Percentiles rank a stretch among this genome's conserved stretches.
Evolutionary conservation across 1,140 invertebrate species (phyloP).

Genomic region (Mylabris phalerata): DNA sequence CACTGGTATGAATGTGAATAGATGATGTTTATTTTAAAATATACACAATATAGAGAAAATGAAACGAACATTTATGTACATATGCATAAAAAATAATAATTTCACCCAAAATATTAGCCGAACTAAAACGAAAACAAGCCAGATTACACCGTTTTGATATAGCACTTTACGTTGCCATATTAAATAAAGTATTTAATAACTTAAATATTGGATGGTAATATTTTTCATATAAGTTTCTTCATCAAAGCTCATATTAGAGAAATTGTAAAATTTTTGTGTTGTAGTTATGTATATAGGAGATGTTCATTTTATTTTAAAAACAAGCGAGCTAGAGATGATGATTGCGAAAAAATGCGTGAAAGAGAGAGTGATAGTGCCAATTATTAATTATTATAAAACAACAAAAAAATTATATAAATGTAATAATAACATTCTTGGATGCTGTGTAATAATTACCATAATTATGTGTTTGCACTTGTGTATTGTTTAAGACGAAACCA

Average conservation of each 20-base stretch:
- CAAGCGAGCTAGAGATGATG: no score
- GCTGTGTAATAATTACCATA: constrained; percentile 35
- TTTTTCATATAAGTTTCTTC: background rate
- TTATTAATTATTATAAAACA: constrained; percentile 31
- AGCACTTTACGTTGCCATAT: constrained; percentile 30
- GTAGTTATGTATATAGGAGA: constrained; percentile 29
- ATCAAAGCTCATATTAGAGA: background rate
- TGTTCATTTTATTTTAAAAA: background rate
- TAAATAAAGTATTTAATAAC: constrained; percentile 13
- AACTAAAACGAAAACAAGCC: constrained; percentile 3
- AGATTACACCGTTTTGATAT: constrained; percentile 29
- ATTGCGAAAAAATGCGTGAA: no score
- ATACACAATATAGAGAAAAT: background rate
- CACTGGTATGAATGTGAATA: constrained; percentile 6
- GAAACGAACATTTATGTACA: background rate
- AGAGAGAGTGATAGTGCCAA: constrained; percentile 30
- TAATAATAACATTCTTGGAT: constrained; percentile 21
- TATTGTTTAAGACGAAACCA: constrained; percentile 26
- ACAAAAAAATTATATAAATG: constrained; percentile 16
- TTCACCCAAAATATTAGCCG: background rate
- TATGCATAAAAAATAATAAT: background rate
- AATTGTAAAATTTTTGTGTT: constrained; percentile 15
- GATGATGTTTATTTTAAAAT: background rate
- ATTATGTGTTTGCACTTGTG: constrained; percentile 40
- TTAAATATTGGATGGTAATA: constrained; percentile 16